phyloP scores from a whole-genome alignment of 2,888 invertebrate species.

The Polylopha cassiicola region DNA sequence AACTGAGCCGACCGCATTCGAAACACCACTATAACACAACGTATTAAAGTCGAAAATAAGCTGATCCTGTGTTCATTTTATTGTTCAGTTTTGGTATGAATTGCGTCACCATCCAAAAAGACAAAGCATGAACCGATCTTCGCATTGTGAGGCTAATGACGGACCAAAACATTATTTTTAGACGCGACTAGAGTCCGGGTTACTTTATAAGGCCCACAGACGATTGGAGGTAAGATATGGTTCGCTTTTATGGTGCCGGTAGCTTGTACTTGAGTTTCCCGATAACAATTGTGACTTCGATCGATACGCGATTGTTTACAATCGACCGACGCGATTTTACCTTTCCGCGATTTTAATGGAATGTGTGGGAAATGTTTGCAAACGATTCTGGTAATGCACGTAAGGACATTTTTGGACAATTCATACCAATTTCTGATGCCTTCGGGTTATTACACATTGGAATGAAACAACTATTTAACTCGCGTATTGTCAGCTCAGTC shows the following conservation, averaged over 20 bases:
- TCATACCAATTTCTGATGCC: too few relatives aligned
- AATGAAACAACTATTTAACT: too few relatives aligned
- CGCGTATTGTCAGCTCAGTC: too few relatives aligned
- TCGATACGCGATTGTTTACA: constrained; percentile 14
- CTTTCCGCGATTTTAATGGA: constrained; percentile 9
- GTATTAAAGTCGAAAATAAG: constrained; percentile 32
- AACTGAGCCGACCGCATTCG: constrained; percentile 32
- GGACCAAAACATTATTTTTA: constrained; percentile 74
- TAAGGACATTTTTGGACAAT: too few relatives aligned
- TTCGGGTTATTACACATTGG: too few relatives aligned
- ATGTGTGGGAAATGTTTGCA: constrained; percentile 1
- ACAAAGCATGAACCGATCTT: constrained; percentile 68
- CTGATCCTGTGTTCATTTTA: constrained; percentile 39
- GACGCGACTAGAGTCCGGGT: constrained; percentile 41
- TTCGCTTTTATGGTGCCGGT: constrained; percentile 61
- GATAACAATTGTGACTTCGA: constrained; percentile 14
- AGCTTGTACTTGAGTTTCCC: constrained; percentile 33
- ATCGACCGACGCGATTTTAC: not conserved
- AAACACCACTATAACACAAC: constrained; percentile 33
- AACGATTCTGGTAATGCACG: too few relatives aligned
- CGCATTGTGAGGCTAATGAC: constrained; percentile 66
- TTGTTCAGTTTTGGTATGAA: constrained; percentile 66
- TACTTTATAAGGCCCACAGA: constrained; percentile 53
- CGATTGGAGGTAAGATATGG: constrained; percentile 48
- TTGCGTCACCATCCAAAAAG: constrained; percentile 75